Conservation (phyloP, 2,888 invertebrate genomes). For the Oeneis ivallda region DNA sequence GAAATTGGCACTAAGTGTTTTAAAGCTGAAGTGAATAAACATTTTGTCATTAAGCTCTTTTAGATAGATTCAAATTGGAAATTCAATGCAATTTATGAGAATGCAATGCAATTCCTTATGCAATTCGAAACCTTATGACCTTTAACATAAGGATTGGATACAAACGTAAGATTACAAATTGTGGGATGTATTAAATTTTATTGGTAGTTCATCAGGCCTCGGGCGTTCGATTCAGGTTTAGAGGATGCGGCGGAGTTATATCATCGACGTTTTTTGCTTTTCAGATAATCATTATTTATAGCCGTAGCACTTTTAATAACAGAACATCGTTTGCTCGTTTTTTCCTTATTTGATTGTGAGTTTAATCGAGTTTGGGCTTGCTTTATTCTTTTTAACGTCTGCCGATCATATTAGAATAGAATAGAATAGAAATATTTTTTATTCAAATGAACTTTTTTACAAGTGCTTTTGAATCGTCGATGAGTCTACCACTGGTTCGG, state of each 20-base stretch:
- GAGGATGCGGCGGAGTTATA: constrained; percentile 26
- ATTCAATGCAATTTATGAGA: constrained; percentile 6
- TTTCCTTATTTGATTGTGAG: constrained; percentile 20
- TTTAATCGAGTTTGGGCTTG: constrained; percentile 15
- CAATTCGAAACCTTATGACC: background rate
- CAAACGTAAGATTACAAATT: background rate
- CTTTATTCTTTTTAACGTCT: constrained; percentile 2
- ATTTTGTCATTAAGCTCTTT: background rate
- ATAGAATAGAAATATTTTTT: too few relatives aligned
- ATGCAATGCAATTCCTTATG: background rate
- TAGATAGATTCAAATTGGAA: constrained; percentile 3
- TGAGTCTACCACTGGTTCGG: too few relatives aligned
- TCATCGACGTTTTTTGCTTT: constrained; percentile 30
- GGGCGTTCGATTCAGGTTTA: constrained; percentile 26
- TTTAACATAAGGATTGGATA: constrained; percentile 4
- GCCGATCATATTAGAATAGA: background rate
- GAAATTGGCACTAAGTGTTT: too few relatives aligned
- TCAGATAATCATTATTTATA: constrained; percentile 36
- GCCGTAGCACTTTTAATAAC: constrained; percentile 23
- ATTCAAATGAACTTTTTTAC: too few relatives aligned
- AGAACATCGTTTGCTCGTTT: constrained; percentile 4
- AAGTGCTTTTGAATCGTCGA: too few relatives aligned
- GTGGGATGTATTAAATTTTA: constrained; percentile 23
- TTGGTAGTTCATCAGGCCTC: constrained; percentile 23
- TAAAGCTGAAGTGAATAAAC: constrained; percentile 6